Percentiles rank a stretch among this genome's conserved stretches.
These are phyloP conservation scores for Meta bourneti DNA, from an alignment of 2,888 invertebrate genomes.

Conservation along the genomic window DNA sequence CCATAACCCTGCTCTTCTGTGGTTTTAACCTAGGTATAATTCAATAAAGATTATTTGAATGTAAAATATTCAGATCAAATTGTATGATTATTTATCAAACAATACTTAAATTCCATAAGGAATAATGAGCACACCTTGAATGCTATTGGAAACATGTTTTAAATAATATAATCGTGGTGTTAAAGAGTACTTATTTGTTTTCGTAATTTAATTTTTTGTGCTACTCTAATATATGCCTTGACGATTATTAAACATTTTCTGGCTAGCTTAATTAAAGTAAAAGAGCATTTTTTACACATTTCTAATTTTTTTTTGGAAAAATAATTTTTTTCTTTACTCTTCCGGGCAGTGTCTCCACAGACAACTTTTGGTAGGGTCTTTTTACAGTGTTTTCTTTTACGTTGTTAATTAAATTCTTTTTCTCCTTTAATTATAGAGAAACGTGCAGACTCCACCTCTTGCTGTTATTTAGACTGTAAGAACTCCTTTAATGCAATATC, in stretches of 20 bases:
- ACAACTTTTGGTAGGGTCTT: constrained; percentile 5
- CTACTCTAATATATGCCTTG: constrained; percentile 16
- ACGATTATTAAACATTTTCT: constrained; percentile 62
- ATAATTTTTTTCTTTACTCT: constrained; percentile 11
- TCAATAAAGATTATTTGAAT: too few relatives aligned
- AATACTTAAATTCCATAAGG: background rate
- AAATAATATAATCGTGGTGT: background rate
- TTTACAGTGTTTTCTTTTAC: constrained; percentile 26
- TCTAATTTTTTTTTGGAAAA: background rate
- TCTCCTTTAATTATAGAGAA: constrained; percentile 23
- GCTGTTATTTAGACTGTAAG: background rate
- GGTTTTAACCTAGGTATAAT: too few relatives aligned
- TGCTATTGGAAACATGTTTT: background rate
- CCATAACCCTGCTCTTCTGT: too few relatives aligned
- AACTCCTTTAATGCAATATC: background rate
- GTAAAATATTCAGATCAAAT: too few relatives aligned
- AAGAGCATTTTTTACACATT: constrained; percentile 25
- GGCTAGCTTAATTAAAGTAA: constrained; percentile 53
- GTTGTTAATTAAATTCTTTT: constrained; percentile 46
- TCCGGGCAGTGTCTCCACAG: background rate
- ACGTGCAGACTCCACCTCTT: constrained; percentile 5
- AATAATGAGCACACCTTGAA: background rate
- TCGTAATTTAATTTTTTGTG: background rate
- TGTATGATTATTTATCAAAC: background rate
- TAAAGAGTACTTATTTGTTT: background rate